Percentiles rank a stretch among this genome's conserved stretches.
These are phyloP conservation scores for Hydrocynus forskahlii DNA, from an alignment of 2,797 vertebrate genomes.

Conservation along the genomic window DNA sequence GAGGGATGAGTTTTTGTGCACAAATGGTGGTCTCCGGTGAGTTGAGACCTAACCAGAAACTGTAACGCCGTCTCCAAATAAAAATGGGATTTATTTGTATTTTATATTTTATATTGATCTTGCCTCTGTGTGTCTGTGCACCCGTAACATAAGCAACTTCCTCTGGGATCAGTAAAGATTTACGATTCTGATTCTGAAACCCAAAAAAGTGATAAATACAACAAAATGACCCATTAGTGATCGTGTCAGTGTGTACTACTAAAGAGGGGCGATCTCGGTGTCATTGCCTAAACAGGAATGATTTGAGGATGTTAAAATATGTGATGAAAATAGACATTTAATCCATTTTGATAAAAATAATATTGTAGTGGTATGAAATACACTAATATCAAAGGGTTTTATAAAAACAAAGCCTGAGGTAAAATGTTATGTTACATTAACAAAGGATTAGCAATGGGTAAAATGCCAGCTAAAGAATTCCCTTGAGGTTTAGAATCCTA, in stretches of 20 bases:
- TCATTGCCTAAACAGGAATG: not conserved
- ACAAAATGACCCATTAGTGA: not conserved
- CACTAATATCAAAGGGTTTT: not conserved
- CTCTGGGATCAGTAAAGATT: no score
- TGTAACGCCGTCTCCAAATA: no score
- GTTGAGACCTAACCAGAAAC: not conserved
- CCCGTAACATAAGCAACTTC: no score
- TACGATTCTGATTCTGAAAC: not conserved
- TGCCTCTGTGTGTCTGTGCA: no score
- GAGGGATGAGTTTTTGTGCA: not conserved
- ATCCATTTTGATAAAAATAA: no score
- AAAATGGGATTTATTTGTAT: no score
- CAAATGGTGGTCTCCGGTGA: not conserved
- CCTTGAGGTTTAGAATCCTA: conserved; percentile 17
- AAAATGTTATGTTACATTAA: not conserved
- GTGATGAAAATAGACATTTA: no score
- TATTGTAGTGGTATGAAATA: not conserved
- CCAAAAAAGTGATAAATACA: not conserved
- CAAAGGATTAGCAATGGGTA: not conserved
- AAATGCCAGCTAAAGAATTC: conserved; percentile 14
- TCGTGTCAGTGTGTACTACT: not conserved
- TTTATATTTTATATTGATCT: no score
- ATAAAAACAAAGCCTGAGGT: not conserved
- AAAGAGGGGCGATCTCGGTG: not conserved
- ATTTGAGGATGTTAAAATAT: no score